Conservation (phyloP, 2,797 vertebrate genomes). For the Pachyuromys duprasi region DNA sequence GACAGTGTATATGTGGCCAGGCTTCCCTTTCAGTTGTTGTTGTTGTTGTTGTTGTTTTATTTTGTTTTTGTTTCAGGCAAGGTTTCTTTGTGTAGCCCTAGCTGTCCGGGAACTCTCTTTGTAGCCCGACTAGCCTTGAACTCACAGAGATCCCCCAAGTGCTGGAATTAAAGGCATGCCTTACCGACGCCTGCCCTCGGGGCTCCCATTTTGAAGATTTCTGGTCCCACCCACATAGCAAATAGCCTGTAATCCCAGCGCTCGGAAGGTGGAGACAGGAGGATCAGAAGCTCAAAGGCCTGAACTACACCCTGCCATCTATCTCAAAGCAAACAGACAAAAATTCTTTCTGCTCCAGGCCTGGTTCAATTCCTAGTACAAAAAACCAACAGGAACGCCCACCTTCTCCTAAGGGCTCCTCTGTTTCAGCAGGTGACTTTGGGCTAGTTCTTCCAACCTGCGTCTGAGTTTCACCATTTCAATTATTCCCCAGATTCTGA, state of each 20-base stretch:
- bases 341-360: not conserved
- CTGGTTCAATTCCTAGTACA: not conserved
- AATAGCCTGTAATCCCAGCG: not conserved
- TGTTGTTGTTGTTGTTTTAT: too few species aligned
- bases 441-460: not conserved
- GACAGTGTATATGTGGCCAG: too few species aligned
- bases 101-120: too few species aligned
- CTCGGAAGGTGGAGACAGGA: not conserved
- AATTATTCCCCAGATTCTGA: not conserved
- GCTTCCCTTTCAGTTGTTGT: not conserved
- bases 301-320: not conserved
- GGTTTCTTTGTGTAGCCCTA: too few species aligned
- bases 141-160: too few species aligned
- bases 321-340: not conserved
- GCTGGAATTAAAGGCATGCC: too few species aligned
- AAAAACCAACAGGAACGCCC: accelerated
- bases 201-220: not conserved
- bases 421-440: not conserved
- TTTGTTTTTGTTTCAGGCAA: too few species aligned
- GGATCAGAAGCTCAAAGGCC: not conserved
- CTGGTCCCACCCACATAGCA: too few species aligned
- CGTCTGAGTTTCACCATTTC: not conserved
- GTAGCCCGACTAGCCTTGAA: too few species aligned
- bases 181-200: too few species aligned
- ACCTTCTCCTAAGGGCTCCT: not conserved